Percentiles rank a stretch among this genome's conserved stretches.
Conservation (phyloP, 1,140 invertebrate species). For the Heliconius himera region DNA sequence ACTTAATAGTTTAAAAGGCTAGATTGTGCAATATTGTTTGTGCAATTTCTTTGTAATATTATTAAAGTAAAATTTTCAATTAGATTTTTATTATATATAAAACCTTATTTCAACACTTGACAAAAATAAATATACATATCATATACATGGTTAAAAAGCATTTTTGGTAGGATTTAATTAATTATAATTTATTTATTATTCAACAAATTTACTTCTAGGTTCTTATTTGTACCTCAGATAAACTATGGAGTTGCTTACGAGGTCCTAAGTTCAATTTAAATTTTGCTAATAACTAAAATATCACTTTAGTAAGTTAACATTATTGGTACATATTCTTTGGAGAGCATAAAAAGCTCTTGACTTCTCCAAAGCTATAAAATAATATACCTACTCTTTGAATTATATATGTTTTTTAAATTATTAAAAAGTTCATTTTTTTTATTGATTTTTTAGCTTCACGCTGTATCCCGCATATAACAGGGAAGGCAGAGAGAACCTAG, state of each 20-base stretch:
- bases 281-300: neutral
- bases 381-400: no score
- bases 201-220: no score
- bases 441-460: no score
- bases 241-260: neutral
- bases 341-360: neutral
- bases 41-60: constrained; percentile 18
- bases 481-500: no score
- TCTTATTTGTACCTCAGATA: neutral
- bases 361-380: neutral
- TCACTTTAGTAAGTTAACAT: neutral
- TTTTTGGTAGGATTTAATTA: neutral
- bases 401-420: no score
- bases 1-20: constrained; percentile 15
- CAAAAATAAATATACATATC: constrained; percentile 20
- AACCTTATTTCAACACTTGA: neutral
- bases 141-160: neutral
- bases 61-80: neutral
- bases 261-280: neutral
- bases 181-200: constrained; percentile 4
- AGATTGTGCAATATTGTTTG: constrained; percentile 23
- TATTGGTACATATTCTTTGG: neutral
- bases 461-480: no score
- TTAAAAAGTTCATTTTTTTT: no score
- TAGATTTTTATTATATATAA: neutral